phyloP scores from a whole-genome alignment of 2,888 invertebrate genomes.

The Exocentrus adspersus region DNA sequence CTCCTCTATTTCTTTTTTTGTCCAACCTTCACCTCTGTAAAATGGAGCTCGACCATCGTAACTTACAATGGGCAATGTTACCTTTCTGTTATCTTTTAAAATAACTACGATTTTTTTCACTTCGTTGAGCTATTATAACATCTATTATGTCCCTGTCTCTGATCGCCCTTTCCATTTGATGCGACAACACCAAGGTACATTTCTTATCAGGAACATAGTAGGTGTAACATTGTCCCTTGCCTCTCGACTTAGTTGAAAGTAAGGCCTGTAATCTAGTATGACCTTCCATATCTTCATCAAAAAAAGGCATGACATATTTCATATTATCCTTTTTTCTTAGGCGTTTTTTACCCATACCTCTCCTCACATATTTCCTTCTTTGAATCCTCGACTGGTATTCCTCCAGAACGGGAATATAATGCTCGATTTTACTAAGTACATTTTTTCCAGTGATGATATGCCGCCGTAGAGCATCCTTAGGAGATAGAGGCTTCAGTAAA shows the following conservation, averaged over 20 bases:
- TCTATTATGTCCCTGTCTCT: constrained; percentile 80
- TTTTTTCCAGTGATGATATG: constrained; percentile 84
- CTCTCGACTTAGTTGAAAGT: constrained; percentile 68
- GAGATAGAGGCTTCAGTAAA: constrained; percentile 80
- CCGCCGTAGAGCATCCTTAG: constrained; percentile 83
- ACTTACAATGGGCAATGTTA: constrained; percentile 69
- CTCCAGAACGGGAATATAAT: constrained; percentile 81
- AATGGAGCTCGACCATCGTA: constrained; percentile 64
- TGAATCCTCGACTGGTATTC: constrained; percentile 57
- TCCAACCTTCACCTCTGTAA: constrained; percentile 78
- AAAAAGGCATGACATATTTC: constrained; percentile 58
- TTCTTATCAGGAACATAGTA: constrained; percentile 78
- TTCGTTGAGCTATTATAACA: constrained; percentile 79
- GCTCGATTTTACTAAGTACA: constrained; percentile 77
- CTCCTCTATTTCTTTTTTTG: constrained; percentile 68
- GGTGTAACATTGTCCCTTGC: constrained; percentile 71
- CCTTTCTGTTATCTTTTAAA: constrained; percentile 75
- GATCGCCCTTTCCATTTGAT: constrained; percentile 79
- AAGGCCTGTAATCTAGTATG: constrained; percentile 58
- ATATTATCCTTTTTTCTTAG: constrained; percentile 55
- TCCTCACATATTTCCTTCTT: constrained; percentile 57
- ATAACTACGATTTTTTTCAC: constrained; percentile 77
- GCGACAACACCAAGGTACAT: constrained; percentile 77
- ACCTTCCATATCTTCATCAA: constrained; percentile 59
- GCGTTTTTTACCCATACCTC: constrained; percentile 58